Evolutionary conservation across 1,140 invertebrate genomes (phyloP), one percentile per base, ranked within the genome.

Genomic region (Drosophila nasuta): DNA sequence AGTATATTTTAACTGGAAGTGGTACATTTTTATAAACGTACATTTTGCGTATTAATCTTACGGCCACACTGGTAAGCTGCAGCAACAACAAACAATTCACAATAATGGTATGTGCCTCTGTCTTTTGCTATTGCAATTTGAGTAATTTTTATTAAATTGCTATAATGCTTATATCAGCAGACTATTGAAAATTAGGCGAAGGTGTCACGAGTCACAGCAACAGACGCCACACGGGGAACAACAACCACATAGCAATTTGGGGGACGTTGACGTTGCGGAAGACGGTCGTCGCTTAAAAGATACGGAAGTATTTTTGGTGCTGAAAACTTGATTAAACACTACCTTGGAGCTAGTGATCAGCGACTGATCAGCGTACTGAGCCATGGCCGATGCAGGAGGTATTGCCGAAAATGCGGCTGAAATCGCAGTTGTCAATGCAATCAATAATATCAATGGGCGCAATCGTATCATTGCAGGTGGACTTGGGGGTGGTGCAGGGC

Each of bases 361-460:
- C 8, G 17, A 30, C 46, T n/a, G 60, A 69, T 63, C 15, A 38
- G 6, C 8, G 17, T 11, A 15, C 58, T 59, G 2, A 76, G 68
- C 41, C 62, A 76, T 76, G 69, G 74, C 69, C 57, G 62, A 66
- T 51, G 69, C 49, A 51, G 73, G 48, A 25, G 68, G 35, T 41
- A 52, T 76, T 25, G 62, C 56, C 49, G 74, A 72, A 60, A 76
- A 76, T 60, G 74, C 69, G 70, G 85, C 85, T 45, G 85, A 89
- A 63, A 79, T 85, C 15, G 86, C 81, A 11, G 85, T 82, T 15
- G 81, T 77, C 33, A 86, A 89, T 79, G 86, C 82, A 79, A 86
- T 90, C 73, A 89, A 89, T 80, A 88, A 88, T 73, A 78, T 88
- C 60, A 88, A 81, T 38, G 75, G 77, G 49, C 81, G 79, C 33